Evolutionary conservation across 2,113 vertebrate species (phyloP).

Genomic region (Cavia porcellus): DNA sequence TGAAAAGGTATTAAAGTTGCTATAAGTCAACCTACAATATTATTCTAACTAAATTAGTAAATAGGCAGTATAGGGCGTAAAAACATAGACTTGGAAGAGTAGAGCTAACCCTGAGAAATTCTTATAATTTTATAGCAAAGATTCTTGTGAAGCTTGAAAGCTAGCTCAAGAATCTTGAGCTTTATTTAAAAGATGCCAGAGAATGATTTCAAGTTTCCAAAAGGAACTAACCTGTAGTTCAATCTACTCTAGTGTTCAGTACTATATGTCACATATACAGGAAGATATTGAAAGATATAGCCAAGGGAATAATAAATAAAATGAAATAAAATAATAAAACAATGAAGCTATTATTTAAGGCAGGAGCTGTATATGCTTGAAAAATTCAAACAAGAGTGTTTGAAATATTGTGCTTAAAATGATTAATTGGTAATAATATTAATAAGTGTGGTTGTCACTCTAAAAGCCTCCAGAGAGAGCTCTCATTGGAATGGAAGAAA

Average conservation of each 20-base stretch:
- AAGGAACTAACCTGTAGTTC: background rate
- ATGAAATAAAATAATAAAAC: background rate
- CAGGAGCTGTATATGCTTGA: background rate
- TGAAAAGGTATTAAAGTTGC: background rate
- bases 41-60: background rate
- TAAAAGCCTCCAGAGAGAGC: conserved; percentile 29
- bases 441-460: conserved; percentile 57
- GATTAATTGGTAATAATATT: conserved; percentile 71
- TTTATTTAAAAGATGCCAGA: background rate
- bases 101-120: background rate
- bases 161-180: background rate
- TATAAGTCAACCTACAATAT: background rate
- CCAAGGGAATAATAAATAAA: background rate
- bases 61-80: background rate
- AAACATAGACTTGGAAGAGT: background rate
- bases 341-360: conserved; percentile 8
- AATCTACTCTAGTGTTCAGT: background rate
- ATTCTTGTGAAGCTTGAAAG: background rate
- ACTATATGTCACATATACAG: background rate
- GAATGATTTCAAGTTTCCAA: background rate
- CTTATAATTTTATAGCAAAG: background rate
- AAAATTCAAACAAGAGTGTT: conserved; percentile 60
- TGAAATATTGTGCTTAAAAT: conserved; percentile 62
- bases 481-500: conserved; percentile 55
- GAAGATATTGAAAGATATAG: background rate